Evolutionary conservation across 2,797 vertebrate genomes (phyloP).

Genomic region (Anguilla marmorata): DNA sequence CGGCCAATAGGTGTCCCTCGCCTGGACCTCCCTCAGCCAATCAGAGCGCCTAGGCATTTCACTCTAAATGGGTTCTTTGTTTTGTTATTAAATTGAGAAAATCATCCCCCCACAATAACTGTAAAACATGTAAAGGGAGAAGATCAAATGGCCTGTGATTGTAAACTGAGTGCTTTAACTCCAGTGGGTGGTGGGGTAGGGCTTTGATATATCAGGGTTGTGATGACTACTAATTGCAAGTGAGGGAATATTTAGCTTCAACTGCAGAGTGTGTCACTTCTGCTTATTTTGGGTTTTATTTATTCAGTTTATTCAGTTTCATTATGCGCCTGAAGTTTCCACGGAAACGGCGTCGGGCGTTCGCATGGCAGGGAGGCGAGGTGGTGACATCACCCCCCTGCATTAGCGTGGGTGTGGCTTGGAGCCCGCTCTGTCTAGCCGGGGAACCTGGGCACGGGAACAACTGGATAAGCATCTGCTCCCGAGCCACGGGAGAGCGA

Average conservation of each 20-base stretch:
- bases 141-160: not conserved
- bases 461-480: not conserved
- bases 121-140: not conserved
- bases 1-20: not conserved
- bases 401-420: not conserved
- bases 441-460: not conserved
- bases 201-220: not conserved
- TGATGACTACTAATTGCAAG: not conserved
- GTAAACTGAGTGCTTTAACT: not conserved
- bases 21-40: not conserved
- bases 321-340: constrained; percentile 49
- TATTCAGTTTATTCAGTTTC: constrained; percentile 34
- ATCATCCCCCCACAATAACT: not conserved
- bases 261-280: not conserved
- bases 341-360: constrained; percentile 50
- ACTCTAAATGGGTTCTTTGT: not conserved
- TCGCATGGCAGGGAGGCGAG: constrained; percentile 8
- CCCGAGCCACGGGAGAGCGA: not conserved
- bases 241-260: not conserved
- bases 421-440: not conserved
- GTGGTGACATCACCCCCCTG: constrained; percentile 8
- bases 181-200: not conserved
- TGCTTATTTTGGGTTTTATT: constrained; percentile 3
- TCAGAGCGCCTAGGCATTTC: not conserved
- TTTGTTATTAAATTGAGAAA: not conserved